Evolutionary conservation across 1,140 invertebrate species (phyloP).

Genomic region (Drosophila nigrodunni): DNA sequence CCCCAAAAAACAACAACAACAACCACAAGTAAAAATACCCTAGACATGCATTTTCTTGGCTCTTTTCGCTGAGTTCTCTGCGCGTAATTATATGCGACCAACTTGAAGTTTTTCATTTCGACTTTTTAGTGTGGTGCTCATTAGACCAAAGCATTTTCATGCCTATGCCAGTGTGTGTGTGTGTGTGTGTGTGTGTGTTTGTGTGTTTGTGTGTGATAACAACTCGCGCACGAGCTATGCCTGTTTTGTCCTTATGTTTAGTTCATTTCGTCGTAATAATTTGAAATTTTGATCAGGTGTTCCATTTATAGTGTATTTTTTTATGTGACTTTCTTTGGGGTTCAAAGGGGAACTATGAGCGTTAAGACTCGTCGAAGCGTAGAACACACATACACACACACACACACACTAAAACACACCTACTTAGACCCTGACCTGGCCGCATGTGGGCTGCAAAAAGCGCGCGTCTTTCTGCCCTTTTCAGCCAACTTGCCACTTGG

Average conservation of each 20-base stretch:
- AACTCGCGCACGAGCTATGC: constrained; percentile 71
- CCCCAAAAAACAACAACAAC: constrained; percentile 22
- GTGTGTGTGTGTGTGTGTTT: constrained; percentile 36
- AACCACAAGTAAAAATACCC: constrained; percentile 2
- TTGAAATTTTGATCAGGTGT: constrained; percentile 83
- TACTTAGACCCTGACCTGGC: not conserved
- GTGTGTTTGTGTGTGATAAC: constrained; percentile 45
- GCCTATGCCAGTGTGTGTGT: constrained; percentile 40
- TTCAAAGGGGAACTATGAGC: constrained; percentile 75
- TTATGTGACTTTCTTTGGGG: constrained; percentile 69
- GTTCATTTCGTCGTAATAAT: constrained; percentile 76
- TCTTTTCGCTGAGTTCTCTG: constrained; percentile 9
- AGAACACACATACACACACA: constrained; percentile 46
- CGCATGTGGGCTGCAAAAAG: constrained; percentile 56
- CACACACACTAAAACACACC: not conserved
- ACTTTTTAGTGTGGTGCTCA: constrained; percentile 59
- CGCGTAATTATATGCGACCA: constrained; percentile 70
- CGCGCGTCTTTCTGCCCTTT: constrained; percentile 55
- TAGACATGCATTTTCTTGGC: constrained; percentile 66
- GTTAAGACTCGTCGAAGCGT: constrained; percentile 75
- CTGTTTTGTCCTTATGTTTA: constrained; percentile 73
- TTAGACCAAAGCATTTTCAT: constrained; percentile 77
- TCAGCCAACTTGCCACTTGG: constrained; percentile 55
- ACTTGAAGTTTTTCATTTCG: constrained; percentile 73
- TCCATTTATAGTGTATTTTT: constrained; percentile 53